These are phyloP conservation scores for Paguma larvata DNA, from an alignment of 2,797 vertebrate species.

Conservation along the genomic window DNA sequence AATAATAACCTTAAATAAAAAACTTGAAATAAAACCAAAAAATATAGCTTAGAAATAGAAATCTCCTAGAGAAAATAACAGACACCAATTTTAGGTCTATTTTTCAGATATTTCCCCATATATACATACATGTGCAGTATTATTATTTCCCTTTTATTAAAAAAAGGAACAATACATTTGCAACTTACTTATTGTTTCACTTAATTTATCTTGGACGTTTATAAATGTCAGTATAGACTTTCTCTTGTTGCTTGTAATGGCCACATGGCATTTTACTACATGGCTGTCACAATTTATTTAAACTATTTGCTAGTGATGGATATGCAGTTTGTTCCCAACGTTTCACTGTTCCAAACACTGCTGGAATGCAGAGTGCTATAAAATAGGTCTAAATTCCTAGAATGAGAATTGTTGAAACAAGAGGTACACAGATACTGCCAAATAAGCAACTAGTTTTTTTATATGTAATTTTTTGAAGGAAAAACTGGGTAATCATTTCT, in stretches of 20 bases:
- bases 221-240: not conserved
- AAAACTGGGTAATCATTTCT: not conserved
- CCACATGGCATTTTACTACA: not conserved
- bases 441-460: not conserved
- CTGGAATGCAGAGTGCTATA: not conserved
- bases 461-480: not conserved
- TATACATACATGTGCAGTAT: not conserved
- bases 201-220: not conserved
- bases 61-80: not conserved
- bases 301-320: not conserved
- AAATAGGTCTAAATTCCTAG: not conserved
- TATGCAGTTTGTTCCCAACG: not conserved
- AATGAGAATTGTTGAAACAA: not conserved
- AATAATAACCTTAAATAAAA: slow-evolving; percentile 28
- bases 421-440: not conserved
- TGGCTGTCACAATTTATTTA: not conserved
- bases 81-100: not conserved
- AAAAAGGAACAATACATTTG: not conserved
- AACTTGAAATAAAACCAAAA: slow-evolving; percentile 7
- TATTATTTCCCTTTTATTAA: not conserved
- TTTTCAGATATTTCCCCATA: not conserved
- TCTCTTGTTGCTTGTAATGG: not conserved
- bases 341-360: slow-evolving; percentile 22
- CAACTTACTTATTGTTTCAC: not conserved
- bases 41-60: slow-evolving; percentile 12